Evolutionary conservation across 1,140 invertebrate species (phyloP), one percentile per base, ranked within the genome.

Genomic region (Lordiphosa collinella): DNA sequence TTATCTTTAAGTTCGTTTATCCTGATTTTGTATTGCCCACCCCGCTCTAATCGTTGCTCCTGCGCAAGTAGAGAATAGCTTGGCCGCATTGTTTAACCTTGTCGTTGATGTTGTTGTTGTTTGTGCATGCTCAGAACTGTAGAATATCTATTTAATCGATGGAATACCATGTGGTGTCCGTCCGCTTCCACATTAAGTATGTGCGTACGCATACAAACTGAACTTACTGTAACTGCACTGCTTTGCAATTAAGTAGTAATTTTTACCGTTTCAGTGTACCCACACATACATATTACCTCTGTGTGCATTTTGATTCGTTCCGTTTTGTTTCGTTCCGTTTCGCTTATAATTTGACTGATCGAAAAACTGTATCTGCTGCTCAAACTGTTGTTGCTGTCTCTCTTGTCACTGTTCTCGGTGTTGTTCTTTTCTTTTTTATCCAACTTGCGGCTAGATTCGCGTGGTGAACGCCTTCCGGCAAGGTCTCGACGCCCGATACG

Each of bases 381-480:
- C 68, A 52, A 53, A 76, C 43, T 84, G 52, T 58, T 59, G 46
- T 84, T 58, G 64, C 40, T 60, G 52, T 68, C 63, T 59, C 48
- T 69, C 52, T 72, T 84, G 68, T 84, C 71, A 82, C 60, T 79
- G 75, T 82, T 72, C 16, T 84, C 46, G 65, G 63, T 68, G 68
- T 73, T 85, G 67, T 65, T 84, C 46, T 75, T 78, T 57, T 79
- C 59, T 79, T 80, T 75, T 70, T 54, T 73, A 59, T 40, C 60
- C 44, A 16, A 48, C 53, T 50, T 63, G 34, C 49, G 54, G 38
- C 37, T 94, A 98, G 97, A 98, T 99, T 91, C 96, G 97, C 92
- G 97, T 98, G 93, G 97, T 98, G 91, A 98, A 99, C 93, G 97
- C 97, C 92, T 99, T 99, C 93, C 96, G 97, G 91, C 97, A 98